Conservation (phyloP, 2,113 vertebrate species). For the Paramormyrops kingsleyae region DNA sequence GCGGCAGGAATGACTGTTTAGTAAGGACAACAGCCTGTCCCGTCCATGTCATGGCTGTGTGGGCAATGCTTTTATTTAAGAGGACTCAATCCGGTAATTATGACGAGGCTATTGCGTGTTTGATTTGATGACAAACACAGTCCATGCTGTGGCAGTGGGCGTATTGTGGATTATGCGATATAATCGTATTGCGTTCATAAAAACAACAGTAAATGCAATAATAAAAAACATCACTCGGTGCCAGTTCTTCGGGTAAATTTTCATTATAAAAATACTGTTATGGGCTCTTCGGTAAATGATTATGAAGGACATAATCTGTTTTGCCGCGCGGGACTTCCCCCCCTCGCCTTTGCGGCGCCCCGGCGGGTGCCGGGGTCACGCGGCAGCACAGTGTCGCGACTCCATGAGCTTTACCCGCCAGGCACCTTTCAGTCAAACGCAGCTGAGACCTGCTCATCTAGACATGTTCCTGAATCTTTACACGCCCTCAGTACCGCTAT, state of each 20-base stretch:
- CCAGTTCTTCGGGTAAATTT: neutral
- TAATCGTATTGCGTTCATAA: neutral
- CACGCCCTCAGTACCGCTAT: constrained; percentile 32
- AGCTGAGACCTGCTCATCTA: constrained; percentile 39
- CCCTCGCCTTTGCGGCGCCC: neutral
- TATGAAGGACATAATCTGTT: constrained; percentile 4
- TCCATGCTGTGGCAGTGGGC: neutral
- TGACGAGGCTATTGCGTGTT: neutral
- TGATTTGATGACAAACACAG: neutral
- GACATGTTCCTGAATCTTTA: constrained; percentile 30
- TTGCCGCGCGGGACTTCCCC: neutral
- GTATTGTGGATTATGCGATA: neutral
- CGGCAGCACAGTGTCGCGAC: constrained; percentile 11
- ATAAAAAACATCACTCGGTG: neutral
- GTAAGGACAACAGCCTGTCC: constrained; percentile 67
- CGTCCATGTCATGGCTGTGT: constrained; percentile 16
- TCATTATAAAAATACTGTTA: neutral
- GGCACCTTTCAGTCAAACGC: constrained; percentile 33
- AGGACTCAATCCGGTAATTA: neutral
- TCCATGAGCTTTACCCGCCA: constrained; percentile 25
- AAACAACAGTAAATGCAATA: neutral
- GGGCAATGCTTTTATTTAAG: neutral
- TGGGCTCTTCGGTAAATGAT: neutral
- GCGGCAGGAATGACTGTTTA: constrained; percentile 69
- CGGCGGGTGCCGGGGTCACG: neutral